Evolutionary conservation across 2,888 invertebrate genomes (phyloP).

Genomic region (Leptinotarsa tumamoca): DNA sequence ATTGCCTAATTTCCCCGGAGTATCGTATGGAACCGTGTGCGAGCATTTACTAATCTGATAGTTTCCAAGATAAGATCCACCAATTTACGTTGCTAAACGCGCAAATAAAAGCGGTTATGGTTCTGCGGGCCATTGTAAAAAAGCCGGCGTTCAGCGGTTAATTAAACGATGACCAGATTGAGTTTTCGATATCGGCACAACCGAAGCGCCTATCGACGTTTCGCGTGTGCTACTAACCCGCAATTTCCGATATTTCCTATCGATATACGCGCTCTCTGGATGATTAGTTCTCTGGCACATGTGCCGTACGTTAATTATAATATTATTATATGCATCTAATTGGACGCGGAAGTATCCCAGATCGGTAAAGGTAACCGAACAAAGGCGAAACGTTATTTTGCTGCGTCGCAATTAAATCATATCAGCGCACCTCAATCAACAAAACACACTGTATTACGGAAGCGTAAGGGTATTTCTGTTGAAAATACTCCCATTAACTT

Average conservation of each 20-base stretch:
- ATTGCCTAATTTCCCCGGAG: background rate
- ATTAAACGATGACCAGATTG: constrained; percentile 46
- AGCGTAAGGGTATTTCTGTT: too few relatives aligned
- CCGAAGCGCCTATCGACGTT: constrained; percentile 48
- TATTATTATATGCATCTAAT: constrained; percentile 5
- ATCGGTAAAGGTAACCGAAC: background rate
- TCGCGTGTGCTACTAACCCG: constrained; percentile 53
- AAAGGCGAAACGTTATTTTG: constrained; percentile 1
- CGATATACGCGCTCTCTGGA: constrained; percentile 27
- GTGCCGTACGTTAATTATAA: constrained; percentile 12
- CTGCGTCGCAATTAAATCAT: background rate
- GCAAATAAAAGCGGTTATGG: constrained; percentile 36
- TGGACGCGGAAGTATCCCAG: constrained; percentile 14
- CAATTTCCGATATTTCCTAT: constrained; percentile 41
- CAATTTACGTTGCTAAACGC: constrained; percentile 25
- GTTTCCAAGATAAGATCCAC: constrained; percentile 26
- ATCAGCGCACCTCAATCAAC: background rate
- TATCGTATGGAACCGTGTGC: constrained; percentile 8
- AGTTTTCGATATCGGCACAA: constrained; percentile 41
- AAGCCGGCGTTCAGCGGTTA: constrained; percentile 39
- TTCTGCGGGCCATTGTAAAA: constrained; percentile 27
- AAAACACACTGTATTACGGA: background rate
- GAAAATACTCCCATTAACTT: too few relatives aligned
- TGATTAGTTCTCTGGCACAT: constrained; percentile 34
- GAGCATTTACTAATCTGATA: constrained; percentile 26